phyloP scores from a whole-genome alignment of 2,797 vertebrate species.

The Sebastes kiyomatsui region DNA sequence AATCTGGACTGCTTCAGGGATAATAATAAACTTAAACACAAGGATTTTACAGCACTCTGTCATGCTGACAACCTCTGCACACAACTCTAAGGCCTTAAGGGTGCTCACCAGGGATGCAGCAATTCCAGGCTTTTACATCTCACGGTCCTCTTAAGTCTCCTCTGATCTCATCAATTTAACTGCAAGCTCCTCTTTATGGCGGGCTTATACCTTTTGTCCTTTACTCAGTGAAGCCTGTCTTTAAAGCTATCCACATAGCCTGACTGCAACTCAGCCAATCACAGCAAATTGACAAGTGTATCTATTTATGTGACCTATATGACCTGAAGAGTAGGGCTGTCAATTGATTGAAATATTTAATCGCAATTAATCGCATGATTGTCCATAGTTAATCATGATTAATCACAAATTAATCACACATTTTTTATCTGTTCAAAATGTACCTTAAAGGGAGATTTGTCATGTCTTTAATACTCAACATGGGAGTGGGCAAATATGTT shows the following conservation, averaged over 20 bases:
- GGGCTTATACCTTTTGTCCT: conserved; percentile 60
- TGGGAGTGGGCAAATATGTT: too few relatives aligned
- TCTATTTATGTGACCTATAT: not conserved
- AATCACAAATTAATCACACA: too few relatives aligned
- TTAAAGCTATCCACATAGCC: conserved; percentile 21
- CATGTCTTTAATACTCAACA: too few relatives aligned
- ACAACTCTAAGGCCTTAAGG: conserved; percentile 52
- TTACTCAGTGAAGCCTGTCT: conserved; percentile 32
- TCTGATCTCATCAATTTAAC: conserved; percentile 70
- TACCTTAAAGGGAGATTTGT: too few relatives aligned
- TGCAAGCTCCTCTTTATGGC: conserved; percentile 48
- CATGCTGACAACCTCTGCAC: conserved; percentile 63
- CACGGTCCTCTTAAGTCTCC: conserved; percentile 61
- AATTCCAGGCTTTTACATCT: conserved; percentile 49
- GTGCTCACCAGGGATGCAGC: conserved; percentile 42
- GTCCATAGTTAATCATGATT: too few relatives aligned
- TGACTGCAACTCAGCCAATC: conserved; percentile 1
- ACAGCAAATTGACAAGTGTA: conserved; percentile 25
- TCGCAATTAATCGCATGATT: too few relatives aligned
- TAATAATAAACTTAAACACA: conserved; percentile 52
- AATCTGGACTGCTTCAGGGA: conserved; percentile 38
- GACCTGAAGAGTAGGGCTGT: not conserved
- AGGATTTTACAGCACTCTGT: conserved; percentile 45
- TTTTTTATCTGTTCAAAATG: too few relatives aligned
- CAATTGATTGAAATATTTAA: too few relatives aligned